Percentiles rank a stretch among this genome's conserved stretches.
Conservation (phyloP, 1,140 invertebrate genomes). For the Eufriesea mexicana region DNA sequence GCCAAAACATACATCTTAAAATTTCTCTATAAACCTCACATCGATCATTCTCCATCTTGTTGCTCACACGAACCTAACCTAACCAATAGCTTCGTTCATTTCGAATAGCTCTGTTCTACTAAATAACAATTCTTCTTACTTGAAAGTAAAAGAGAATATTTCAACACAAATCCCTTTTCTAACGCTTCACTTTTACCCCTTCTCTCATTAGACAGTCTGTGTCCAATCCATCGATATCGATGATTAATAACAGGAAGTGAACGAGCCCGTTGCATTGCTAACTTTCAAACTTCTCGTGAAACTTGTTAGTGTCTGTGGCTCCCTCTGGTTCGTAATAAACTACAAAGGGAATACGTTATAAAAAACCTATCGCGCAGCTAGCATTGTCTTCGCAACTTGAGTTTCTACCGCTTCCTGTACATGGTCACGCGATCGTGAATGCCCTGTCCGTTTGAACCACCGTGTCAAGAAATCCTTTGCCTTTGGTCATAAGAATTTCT, state of each 20-base stretch:
- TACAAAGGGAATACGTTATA: neutral
- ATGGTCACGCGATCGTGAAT: conserved; percentile 18
- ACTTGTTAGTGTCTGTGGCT: neutral
- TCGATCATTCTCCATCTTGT: too few relatives aligned
- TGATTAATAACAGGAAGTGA: conserved; percentile 1
- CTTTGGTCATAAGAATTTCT: neutral
- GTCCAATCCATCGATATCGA: neutral
- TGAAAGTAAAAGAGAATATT: neutral
- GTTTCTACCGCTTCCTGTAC: conserved; percentile 11
- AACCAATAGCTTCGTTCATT: neutral
- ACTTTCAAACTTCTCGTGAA: neutral
- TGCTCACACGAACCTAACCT: too few relatives aligned
- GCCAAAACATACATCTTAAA: neutral
- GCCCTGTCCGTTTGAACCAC: neutral
- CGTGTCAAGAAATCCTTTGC: neutral
- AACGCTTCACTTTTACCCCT: neutral
- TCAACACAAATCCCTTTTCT: neutral
- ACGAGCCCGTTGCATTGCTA: neutral
- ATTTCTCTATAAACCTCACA: neutral
- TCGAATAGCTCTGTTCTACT: neutral
- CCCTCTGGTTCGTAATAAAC: neutral
- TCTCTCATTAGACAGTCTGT: neutral
- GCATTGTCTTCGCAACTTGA: conserved; percentile 11
- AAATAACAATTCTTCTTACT: neutral
- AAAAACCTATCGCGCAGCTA: neutral